Base-by-base conservation (phyloP, 2,888 invertebrate genomes). In the Hipparchia semele region DNA sequence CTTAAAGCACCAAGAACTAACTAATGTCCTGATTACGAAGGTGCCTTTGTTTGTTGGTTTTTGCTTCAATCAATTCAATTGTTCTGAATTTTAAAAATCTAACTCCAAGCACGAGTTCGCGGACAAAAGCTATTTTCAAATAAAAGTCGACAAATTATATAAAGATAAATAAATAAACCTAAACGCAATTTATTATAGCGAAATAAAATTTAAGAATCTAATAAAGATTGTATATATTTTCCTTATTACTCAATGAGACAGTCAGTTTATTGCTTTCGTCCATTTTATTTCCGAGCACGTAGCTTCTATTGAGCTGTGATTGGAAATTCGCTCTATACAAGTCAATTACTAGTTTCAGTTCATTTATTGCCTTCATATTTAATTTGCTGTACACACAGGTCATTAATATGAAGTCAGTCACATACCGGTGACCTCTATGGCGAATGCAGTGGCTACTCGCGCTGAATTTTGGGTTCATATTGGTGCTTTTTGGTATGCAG, bases 281-380 rank as follows among this genome's bases (percentile, higher is more conserved):
- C 60, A 61, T 61, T 61, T 61, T 61, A 45, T 61, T 61, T 61
- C 60, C n/a, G 45, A 61, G 60, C 39, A 61, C 60, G 60, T 61
- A 45, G 12, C n/a, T 6, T 61, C 60, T 61, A 61, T 61, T 33
- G 60, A 45, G 60, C 60, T 45, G 60, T 61, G 60, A 61, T 61
- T 61, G 45, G 60, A 60, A 60, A 60, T 61, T 61, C 45, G 60
- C n/a, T 61, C 60, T 45, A 39, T 61, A 61, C 39, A 61, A 61
- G 39, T 61, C 60, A 61, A 61, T 61, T 61, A 61, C 60, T 61
- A 61, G 12, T 61, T 61, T 6, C 12, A 61, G 60, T 61, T 61
- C 60, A 61, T 61, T 61, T 61, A 61, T 61, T 12, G 9, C 60
- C 56, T 56, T 58, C 58, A 58, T 58, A 58, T 58, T 58, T 7